Evolutionary conservation across 2,888 invertebrate genomes (phyloP).

Genomic region (Coecobrya sp.): DNA sequence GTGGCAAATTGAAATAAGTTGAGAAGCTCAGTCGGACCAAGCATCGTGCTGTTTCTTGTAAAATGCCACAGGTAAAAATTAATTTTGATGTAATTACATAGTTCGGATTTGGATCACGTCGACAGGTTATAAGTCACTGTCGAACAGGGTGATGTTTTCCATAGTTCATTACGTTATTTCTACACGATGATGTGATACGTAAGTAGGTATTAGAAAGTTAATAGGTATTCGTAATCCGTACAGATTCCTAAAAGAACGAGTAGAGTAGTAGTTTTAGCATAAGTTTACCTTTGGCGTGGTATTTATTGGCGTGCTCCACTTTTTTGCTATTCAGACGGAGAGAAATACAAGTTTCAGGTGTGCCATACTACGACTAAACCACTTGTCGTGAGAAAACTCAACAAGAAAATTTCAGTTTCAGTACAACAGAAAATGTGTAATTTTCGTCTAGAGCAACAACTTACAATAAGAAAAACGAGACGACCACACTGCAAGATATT

Average conservation of each 20-base stretch:
- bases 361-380: neutral
- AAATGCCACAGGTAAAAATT: constrained; percentile 29
- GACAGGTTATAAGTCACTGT: constrained; percentile 44
- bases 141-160: constrained; percentile 23
- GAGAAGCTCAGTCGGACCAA: neutral
- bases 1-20: neutral
- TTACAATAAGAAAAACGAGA: neutral
- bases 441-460: neutral
- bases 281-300: neutral
- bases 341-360: constrained; percentile 51
- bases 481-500: constrained; percentile 13
- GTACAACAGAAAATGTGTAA: constrained; percentile 27
- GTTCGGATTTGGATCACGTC: constrained; percentile 54
- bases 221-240: neutral
- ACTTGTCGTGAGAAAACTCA: constrained; percentile 51
- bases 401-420: constrained; percentile 51
- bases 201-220: neutral
- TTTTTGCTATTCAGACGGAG: constrained; percentile 21
- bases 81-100: constrained; percentile 50
- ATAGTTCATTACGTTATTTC: constrained; percentile 11
- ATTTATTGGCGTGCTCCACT: constrained; percentile 36
- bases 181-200: neutral
- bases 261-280: neutral
- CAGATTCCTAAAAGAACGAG: neutral
- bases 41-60: neutral